Percentiles rank a stretch among this genome's conserved stretches.
Conservation (phyloP, 2,797 vertebrate species). For the Peromyscus attwateri region DNA sequence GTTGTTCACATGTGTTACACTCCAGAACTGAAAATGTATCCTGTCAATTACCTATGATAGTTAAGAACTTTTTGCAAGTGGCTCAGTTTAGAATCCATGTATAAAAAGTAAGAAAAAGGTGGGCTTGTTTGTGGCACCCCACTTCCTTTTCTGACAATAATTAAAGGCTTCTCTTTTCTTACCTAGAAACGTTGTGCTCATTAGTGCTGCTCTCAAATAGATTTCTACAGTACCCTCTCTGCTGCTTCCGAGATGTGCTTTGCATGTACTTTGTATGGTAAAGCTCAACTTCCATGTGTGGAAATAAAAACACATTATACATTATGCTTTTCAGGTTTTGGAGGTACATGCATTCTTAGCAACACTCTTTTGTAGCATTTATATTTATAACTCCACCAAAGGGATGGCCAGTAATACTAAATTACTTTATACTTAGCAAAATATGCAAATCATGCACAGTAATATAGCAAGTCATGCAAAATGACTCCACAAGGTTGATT, state of each 20-base stretch:
- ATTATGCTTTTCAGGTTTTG: neutral
- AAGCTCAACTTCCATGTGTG: neutral
- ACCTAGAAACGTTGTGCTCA: neutral
- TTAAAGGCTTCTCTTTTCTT: neutral
- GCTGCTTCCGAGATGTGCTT: neutral
- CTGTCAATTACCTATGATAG: neutral
- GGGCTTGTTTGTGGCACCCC: neutral
- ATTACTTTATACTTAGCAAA: constrained; percentile 14
- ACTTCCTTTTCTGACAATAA: constrained; percentile 22
- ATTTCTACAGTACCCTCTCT: neutral
- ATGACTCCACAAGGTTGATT: neutral
- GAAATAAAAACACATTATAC: constrained; percentile 7
- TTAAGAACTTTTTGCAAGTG: neutral
- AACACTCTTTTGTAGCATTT: constrained; percentile 27
- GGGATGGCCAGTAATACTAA: neutral
- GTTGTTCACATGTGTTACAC: neutral
- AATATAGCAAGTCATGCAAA: neutral
- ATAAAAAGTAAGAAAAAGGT: neutral
- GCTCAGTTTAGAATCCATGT: neutral
- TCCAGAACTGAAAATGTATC: neutral
- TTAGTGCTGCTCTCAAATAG: neutral
- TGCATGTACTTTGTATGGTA: neutral
- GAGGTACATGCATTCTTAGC: neutral
- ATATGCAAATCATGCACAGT: neutral
- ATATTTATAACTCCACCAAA: neutral